Conservation (phyloP, 92 coral and sea anemone species). For the Palythoa grandis region DNA sequence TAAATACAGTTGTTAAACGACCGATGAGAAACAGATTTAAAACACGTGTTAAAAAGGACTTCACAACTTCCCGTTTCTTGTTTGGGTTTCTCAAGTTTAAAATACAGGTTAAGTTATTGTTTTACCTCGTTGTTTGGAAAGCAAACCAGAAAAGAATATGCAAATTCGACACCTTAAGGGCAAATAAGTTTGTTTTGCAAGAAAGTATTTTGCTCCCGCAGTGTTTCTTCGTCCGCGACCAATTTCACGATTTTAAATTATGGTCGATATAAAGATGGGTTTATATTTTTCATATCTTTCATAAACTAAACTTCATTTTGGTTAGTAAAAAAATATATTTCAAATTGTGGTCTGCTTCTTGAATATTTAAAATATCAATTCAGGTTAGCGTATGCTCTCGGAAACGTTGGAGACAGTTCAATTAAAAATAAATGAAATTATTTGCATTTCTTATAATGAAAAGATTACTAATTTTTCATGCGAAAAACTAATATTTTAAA, state of each 20-base stretch:
- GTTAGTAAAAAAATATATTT: too few species aligned
- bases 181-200: constrained; percentile 10
- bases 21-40: not conserved
- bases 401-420: too few species aligned
- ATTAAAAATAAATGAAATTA: too few species aligned
- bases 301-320: too few species aligned
- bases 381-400: too few species aligned
- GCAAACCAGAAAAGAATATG: constrained; percentile 11
- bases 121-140: not conserved
- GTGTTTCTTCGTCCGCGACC: not conserved
- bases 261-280: not conserved
- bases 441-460: too few species aligned
- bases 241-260: not conserved
- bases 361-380: too few species aligned
- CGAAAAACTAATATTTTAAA: too few species aligned
- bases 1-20: not conserved
- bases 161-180: not conserved
- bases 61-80: not conserved
- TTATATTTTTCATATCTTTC: not conserved
- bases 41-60: not conserved
- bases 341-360: too few species aligned
- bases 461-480: too few species aligned
- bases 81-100: not conserved
- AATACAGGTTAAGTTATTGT: not conserved
- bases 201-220: not conserved